Evolutionary conservation across 2,888 invertebrate genomes (phyloP), one percentile per base, ranked within the genome.

Genomic region (Galerucella calmariensis): DNA sequence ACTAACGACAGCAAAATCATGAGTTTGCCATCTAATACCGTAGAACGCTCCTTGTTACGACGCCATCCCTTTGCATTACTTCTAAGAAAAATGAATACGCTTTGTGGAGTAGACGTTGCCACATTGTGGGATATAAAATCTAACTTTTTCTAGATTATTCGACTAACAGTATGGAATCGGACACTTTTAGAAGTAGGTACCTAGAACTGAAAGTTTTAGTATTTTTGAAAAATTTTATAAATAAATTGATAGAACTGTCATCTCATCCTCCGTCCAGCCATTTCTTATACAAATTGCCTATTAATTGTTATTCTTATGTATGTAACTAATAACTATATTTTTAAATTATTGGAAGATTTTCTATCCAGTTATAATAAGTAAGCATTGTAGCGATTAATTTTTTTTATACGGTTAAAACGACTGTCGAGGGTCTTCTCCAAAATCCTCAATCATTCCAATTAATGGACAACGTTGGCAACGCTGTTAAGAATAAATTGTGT

Each of bases 141-240:
- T 41, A 62, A n/a, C 41, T 27, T 62, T 41, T 62, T 62, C 62
- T 62, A 35, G 62, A 62, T 14, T 41, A n/a, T 62, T 62, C 41
- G 14, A n/a, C 12, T 14, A 41, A n/a, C 14, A 41, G 41, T 14
- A 35, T 12, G n/a, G 62, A 35, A 6, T 35, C 35, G 20, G 9
- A 56, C 5, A 41, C 5, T 35, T 35, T 35, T 35, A 35, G 35
- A 35, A 35, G 5, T 35, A 35, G 5, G 4, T n/a, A n/a, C 20
- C 20, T 20, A 20, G 20, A 20, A 20, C 20, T 20, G 20, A 20
- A 20, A 20, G 20, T 20, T 20, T 20, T 20, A 20, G 20, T 20
- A 20, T 1, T 20, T 20, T 20, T 20, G 20, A 20, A 20, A 20
- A 20, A 20, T 1, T 20, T 20, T 1, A 20, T 20, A 20, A 20